Evolutionary conservation across 1,140 invertebrate genomes (phyloP).

Genomic region (Geopemphigus sp.): DNA sequence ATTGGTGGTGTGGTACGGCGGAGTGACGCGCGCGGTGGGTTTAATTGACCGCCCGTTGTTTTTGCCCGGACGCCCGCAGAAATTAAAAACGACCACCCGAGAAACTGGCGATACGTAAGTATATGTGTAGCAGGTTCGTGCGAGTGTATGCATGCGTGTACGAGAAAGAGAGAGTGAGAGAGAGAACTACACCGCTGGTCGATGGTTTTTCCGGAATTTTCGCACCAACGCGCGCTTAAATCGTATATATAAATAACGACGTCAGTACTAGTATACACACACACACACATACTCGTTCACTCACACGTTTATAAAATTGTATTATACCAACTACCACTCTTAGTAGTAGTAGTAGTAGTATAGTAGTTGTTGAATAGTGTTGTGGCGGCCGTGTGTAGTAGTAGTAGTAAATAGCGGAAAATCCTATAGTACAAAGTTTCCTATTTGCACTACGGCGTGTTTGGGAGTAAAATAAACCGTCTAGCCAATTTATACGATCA

Average conservation of each 20-base stretch:
- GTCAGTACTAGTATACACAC: background rate
- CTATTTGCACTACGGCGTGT: background rate
- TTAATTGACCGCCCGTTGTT: constrained; percentile 50
- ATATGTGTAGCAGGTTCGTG: background rate
- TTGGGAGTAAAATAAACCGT: constrained; percentile 2
- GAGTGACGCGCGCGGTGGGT: background rate
- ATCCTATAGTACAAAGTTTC: constrained; percentile 10
- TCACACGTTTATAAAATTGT: background rate
- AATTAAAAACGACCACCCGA: constrained; percentile 47
- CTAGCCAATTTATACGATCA: constrained; percentile 5
- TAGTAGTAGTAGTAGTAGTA: background rate
- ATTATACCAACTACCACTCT: too few species aligned
- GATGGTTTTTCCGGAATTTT: constrained; percentile 47
- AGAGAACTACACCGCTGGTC: too few species aligned
- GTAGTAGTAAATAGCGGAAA: constrained; percentile 26
- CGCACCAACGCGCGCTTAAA: constrained; percentile 18
- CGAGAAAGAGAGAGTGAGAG: background rate
- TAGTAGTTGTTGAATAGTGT: background rate
- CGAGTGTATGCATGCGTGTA: background rate
- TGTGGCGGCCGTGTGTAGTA: background rate
- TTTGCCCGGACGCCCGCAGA: constrained; percentile 48
- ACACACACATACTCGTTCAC: too few species aligned
- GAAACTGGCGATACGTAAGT: background rate
- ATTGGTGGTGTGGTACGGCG: background rate
- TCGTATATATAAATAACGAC: constrained; percentile 9